These are phyloP conservation scores for Choristoneura fumiferana DNA, from an alignment of 1,140 invertebrate genomes.

Conservation along the genomic window DNA sequence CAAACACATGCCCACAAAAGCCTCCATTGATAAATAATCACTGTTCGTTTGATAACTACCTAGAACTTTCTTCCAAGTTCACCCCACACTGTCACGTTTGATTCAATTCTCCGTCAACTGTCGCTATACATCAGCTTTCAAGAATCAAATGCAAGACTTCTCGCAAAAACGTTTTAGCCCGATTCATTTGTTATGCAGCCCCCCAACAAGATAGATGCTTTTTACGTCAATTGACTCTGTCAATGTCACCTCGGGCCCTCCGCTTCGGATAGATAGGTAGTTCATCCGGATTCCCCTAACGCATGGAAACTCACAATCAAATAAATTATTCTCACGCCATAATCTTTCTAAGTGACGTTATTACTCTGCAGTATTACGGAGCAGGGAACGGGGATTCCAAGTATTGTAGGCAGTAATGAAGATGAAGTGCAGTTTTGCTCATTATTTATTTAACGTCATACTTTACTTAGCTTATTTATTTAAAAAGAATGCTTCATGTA, in stretches of 20 bases:
- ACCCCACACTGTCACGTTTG: no score
- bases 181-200: conserved; percentile 3
- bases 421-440: conserved; percentile 4
- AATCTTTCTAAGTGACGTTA: conserved; percentile 14
- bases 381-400: not conserved
- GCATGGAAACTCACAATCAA: conserved; percentile 8
- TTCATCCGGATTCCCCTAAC: not conserved
- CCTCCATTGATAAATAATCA: no score
- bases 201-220: conserved; percentile 3
- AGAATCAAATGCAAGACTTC: no score
- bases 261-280: not conserved
- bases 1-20: no score
- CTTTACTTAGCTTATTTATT: no score
- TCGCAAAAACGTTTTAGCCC: no score
- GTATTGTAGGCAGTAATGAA: not conserved
- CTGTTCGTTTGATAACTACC: no score
- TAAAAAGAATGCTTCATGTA: no score
- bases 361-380: not conserved
- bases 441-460: not conserved
- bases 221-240: conserved; percentile 15
- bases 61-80: no score
- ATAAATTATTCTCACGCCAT: conserved; percentile 11
- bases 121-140: no score
- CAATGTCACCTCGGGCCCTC: conserved; percentile 4
- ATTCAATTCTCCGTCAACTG: no score